Base-by-base conservation (phyloP, 2,888 invertebrate species). In the Drosophila pullipes region DNA sequence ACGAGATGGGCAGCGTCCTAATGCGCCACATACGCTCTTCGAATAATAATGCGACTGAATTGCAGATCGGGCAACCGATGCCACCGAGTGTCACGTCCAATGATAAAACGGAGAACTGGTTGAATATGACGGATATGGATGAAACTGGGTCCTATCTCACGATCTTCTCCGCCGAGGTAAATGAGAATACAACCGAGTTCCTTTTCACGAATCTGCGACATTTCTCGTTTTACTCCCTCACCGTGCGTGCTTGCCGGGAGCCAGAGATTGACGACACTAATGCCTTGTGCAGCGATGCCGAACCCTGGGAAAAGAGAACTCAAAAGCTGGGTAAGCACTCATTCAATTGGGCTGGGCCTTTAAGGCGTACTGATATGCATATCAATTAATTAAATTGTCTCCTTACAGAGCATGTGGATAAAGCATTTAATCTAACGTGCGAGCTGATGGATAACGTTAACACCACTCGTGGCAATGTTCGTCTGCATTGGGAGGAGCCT, bases 401-500 rank as follows among this genome's bases (percentile, higher is more conserved):
- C 13, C 57, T 65, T 73, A 9, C 68, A 97, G 97, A 93, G 28
- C 94, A 95, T 79, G 96, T 96, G 58, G 97, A 98, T 92, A 94
- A 94, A 71, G 95, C 96, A 52, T 93, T 92, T 18, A 93, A 94
- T 70, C 92, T 96, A 28, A 93, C 92, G 1, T 94, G 94, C 1
- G 88, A 62, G 0, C 41, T 86, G n/a, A 37, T 85, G 18, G 91
- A 89, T 60, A 75, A 74, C 10, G 85, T 88, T 0, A 93, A 93
- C 18, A 94, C 95, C 74, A 94, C 95, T 0, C 82, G 94, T 28
- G 95, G 95, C 1, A 95, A 94, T 81, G 95, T 97, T 18, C 95
- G 95, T 55, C 94, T 98, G 4, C 94, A 94, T 33, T 99, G 99
- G 99, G 94, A 95, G 4, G 96, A 97, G 81, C 99, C 99, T 0